Evolutionary conservation across 2,113 vertebrate genomes (phyloP).

Genomic region (Rostratula benghalensis): DNA sequence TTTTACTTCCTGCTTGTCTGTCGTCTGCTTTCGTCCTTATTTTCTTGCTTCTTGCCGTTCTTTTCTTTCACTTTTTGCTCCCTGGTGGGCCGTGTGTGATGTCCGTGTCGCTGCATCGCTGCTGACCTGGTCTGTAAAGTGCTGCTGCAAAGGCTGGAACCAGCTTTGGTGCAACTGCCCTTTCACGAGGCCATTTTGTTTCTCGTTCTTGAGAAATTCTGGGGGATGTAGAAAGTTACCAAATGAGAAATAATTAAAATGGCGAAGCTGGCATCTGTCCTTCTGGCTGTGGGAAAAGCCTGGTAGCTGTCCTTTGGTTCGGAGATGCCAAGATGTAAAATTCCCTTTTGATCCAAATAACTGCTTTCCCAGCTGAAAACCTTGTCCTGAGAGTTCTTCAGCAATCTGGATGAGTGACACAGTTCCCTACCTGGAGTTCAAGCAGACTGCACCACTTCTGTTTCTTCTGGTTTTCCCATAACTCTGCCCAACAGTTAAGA

Average conservation of each 20-base stretch:
- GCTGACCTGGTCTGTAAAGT: not conserved
- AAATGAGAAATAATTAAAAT: not conserved
- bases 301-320: not conserved
- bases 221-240: not conserved
- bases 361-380: not conserved
- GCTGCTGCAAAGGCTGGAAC: not conserved
- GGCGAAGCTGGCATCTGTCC: not conserved
- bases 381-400: not conserved
- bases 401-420: not conserved
- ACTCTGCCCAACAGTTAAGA: not conserved
- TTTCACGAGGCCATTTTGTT: not conserved
- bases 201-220: not conserved
- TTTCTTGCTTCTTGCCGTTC: not conserved
- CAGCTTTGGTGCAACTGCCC: not conserved
- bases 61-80: not conserved
- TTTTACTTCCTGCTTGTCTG: not conserved
- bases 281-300: not conserved
- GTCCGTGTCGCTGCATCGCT: not conserved
- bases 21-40: not conserved
- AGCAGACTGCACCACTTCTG: not conserved
- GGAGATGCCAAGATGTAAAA: not conserved
- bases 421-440: not conserved
- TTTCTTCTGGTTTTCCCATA: not conserved
- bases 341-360: not conserved
- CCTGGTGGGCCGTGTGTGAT: not conserved